phyloP scores from a whole-genome alignment of 1,140 invertebrate genomes.

The Lamellibrachia luymesi region DNA sequence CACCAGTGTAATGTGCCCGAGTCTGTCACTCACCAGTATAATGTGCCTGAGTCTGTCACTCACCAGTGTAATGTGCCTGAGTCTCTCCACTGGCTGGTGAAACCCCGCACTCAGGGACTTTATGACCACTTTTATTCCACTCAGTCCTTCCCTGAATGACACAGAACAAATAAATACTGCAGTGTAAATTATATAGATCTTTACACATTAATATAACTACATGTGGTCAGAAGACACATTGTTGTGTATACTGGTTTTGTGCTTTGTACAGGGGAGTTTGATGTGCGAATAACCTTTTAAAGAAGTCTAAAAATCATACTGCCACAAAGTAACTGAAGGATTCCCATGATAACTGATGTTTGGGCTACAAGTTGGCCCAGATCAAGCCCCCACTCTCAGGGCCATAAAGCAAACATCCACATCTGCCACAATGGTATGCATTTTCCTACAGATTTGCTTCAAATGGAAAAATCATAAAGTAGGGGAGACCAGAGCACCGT shows the following conservation, averaged over 20 bases:
- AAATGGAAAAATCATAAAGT: too few relatives aligned
- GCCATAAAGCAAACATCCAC: too few relatives aligned
- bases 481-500: too few relatives aligned
- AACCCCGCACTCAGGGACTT: slow-evolving; percentile 16
- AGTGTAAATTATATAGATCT: not conserved
- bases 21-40: not conserved
- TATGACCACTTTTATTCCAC: slow-evolving; percentile 3
- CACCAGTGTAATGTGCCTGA: not conserved
- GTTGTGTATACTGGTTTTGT: not conserved
- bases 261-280: too few relatives aligned
- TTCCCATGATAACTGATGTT: too few relatives aligned
- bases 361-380: too few relatives aligned
- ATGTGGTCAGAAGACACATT: not conserved
- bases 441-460: too few relatives aligned
- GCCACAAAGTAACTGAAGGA: too few relatives aligned
- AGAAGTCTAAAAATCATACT: too few relatives aligned
- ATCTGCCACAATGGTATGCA: too few relatives aligned
- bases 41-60: not conserved
- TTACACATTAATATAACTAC: not conserved
- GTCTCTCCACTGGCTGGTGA: slow-evolving; percentile 15
- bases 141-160: slow-evolving; percentile 7
- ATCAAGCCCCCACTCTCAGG: too few relatives aligned
- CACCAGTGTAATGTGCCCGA: not conserved
- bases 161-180: not conserved
- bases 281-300: too few relatives aligned